phyloP scores from a whole-genome alignment of 2,888 invertebrate species.

The Heterodera filipjevi region DNA sequence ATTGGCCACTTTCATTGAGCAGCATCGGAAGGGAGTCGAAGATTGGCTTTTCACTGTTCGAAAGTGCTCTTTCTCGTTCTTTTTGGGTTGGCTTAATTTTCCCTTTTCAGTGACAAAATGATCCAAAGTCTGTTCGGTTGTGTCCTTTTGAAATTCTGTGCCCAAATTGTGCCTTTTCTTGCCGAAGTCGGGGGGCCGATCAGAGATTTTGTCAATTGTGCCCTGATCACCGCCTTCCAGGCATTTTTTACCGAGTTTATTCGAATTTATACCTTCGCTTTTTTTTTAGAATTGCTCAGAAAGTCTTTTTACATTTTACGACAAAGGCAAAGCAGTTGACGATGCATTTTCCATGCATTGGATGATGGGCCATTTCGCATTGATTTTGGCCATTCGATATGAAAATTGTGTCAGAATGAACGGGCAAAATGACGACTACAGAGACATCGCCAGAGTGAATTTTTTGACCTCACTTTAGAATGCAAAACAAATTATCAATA shows the following conservation, averaged over 20 bases:
- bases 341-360: background rate
- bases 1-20: slow-evolving; percentile 24
- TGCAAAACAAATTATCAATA: background rate
- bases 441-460: slow-evolving; percentile 25
- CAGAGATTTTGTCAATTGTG: slow-evolving; percentile 43
- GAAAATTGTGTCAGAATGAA: slow-evolving; percentile 28
- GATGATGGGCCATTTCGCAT: slow-evolving; percentile 26
- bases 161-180: slow-evolving; percentile 27
- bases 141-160: slow-evolving; percentile 27
- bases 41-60: slow-evolving; percentile 32
- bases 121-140: slow-evolving; percentile 31
- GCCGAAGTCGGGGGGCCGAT: slow-evolving; percentile 31
- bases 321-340: background rate
- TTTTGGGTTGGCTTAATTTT: background rate
- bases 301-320: background rate
- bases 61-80: background rate
- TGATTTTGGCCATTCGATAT: slow-evolving; percentile 20
- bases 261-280: background rate
- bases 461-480: background rate
- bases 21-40: slow-evolving; percentile 23
- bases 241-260: slow-evolving; percentile 13
- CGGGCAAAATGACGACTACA: slow-evolving; percentile 7
- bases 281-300: slow-evolving; percentile 36
- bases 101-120: slow-evolving; percentile 5
- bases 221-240: slow-evolving; percentile 39